phyloP scores from a whole-genome alignment of 2,797 vertebrate genomes.

The Rhodeus uyekii region DNA sequence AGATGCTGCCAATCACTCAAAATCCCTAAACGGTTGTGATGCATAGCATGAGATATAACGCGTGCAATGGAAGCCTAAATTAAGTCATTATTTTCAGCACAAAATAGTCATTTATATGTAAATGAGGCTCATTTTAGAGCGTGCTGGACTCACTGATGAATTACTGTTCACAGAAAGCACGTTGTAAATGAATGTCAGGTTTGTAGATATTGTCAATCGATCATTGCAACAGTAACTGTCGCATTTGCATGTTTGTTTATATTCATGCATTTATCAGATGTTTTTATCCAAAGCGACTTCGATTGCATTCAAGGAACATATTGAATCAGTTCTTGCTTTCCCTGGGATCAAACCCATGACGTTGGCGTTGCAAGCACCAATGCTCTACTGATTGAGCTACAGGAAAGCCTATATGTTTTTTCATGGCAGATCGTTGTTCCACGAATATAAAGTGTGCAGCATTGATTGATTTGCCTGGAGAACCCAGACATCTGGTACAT shows the following conservation, averaged over 20 bases:
- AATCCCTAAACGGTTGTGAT: neutral
- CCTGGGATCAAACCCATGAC: too few species aligned
- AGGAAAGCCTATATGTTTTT: too few species aligned
- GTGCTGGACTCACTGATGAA: neutral
- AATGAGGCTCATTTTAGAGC: neutral
- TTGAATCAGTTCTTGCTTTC: too few species aligned
- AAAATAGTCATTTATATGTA: neutral
- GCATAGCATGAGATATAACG: neutral
- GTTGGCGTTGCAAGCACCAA: too few species aligned
- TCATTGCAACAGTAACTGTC: neutral
- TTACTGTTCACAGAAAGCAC: neutral
- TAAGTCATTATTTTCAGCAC: neutral
- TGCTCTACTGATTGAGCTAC: too few species aligned
- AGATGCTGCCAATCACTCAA: neutral
- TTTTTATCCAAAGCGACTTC: too few species aligned
- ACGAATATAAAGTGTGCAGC: too few species aligned
- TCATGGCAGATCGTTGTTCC: neutral
- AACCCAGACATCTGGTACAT: too few species aligned
- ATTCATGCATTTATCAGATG: too few species aligned
- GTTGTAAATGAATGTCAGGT: neutral
- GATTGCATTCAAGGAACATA: too few species aligned
- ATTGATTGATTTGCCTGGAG: too few species aligned
- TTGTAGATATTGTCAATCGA: neutral
- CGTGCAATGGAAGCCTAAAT: neutral
- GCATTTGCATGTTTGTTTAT: neutral